Evolutionary conservation across 1,140 invertebrate genomes (phyloP), one percentile per base, ranked within the genome.

Genomic region (Cepaea nemoralis): DNA sequence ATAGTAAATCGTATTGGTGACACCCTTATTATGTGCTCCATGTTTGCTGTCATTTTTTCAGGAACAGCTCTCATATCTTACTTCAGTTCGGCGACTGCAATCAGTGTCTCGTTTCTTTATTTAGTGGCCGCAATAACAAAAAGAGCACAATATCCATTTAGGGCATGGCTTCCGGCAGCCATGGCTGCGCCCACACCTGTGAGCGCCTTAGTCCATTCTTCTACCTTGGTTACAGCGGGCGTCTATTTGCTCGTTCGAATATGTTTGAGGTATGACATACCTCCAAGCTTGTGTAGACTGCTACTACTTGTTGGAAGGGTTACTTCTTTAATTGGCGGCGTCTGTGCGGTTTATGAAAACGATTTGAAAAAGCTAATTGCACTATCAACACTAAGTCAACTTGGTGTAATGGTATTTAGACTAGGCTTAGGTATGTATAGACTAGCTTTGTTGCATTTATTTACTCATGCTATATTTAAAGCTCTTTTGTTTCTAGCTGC

Each of bases 81-180:
- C n/a, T n/a, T n/a, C n/a, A n/a, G n/a, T n/a, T n/a, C n/a, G n/a
- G n/a, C n/a, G n/a, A n/a, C n/a, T n/a, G n/a, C n/a, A n/a, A n/a
- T n/a, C n/a, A n/a, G n/a, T n/a, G n/a, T 89, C n/a, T n/a, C n/a
- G n/a, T n/a, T n/a, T n/a, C n/a, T n/a, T n/a, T n/a, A n/a, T n/a
- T n/a, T n/a, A n/a, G n/a, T 89, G 16, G 93, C 93, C 3, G 89
- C 92, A 73, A 93, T 95, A 91, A 95, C 94, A 84, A 95, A 95
- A 91, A 95, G 94, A 85, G 94, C 94, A 87, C 94, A 95, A 92
- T 93, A 95, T 92, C 94, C 94, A 73, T 95, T 95, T 93, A 94
- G 93, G 86, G 92, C 93, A 83, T 95, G 94, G 88, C 89, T 95
- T 45, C 94, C 94, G 0, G 93, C 93, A 8, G 94, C 94, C 40